A percentile compares a stretch with the other conserved stretches of the same genome.
Evolutionary conservation across 64 coral and sea anemone genomes (phyloP).

Genomic region (Actinia tenebrosa): DNA sequence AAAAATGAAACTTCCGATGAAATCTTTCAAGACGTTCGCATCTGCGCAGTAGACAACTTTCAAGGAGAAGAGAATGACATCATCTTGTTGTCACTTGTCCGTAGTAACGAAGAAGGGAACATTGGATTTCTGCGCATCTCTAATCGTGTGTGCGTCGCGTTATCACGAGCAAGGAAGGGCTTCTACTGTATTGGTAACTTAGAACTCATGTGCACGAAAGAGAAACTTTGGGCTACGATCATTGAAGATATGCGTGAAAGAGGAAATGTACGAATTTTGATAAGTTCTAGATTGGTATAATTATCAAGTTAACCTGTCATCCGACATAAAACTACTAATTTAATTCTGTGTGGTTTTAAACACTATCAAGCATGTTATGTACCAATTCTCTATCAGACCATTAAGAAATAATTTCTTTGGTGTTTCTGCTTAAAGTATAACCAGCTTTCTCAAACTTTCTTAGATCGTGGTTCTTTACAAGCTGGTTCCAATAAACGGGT

Average conservation of each 20-base stretch:
- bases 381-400: no score
- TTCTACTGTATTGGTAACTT: conserved; percentile 84
- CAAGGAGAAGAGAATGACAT: conserved; percentile 89
- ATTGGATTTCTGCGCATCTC: conserved; percentile 71
- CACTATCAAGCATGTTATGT: no score
- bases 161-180: conserved; percentile 80
- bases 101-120: conserved; percentile 79
- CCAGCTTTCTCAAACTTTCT: no score
- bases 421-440: no score
- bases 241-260: conserved; percentile 43
- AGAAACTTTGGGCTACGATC: conserved; percentile 54
- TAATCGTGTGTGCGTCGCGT: conserved; percentile 86
- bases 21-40: conserved; percentile 63
- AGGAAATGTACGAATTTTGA: conserved; percentile 53
- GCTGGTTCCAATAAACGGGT: no score
- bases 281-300: no score
- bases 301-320: no score
- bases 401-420: no score
- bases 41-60: conserved; percentile 86
- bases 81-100: conserved; percentile 85
- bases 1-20: conserved; percentile 58
- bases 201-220: conserved; percentile 32
- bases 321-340: no score
- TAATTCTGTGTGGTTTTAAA: no score
- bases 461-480: no score